phyloP scores from a whole-genome alignment of 2,113 vertebrate genomes.

The Eretmochelys imbricata region DNA sequence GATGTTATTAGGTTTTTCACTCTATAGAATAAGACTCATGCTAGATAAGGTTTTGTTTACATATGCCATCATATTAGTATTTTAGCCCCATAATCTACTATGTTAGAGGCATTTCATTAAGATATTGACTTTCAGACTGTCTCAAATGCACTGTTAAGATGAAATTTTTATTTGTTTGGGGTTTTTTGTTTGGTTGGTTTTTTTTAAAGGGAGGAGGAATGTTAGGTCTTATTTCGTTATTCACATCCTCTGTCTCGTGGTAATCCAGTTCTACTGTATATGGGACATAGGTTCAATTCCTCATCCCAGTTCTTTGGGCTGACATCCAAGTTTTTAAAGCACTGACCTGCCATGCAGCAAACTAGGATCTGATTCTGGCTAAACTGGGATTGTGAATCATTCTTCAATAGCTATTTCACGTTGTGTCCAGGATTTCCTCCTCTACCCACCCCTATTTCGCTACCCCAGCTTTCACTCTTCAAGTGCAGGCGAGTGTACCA shows the following conservation, averaged over 20 bases:
- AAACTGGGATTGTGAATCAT: not conserved
- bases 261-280: constrained; percentile 37
- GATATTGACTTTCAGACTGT: not conserved
- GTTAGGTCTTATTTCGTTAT: too few relatives aligned
- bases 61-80: not conserved
- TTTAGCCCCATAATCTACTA: not conserved
- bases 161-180: not conserved
- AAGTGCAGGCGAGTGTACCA: not conserved
- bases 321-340: not conserved
- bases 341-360: not conserved
- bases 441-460: not conserved
- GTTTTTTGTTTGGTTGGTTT: too few relatives aligned
- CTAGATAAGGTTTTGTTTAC: not conserved
- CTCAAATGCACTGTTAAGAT: not conserved
- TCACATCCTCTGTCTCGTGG: not conserved
- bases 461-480: not conserved
- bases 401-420: not conserved
- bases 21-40: not conserved
- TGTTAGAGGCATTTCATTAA: not conserved
- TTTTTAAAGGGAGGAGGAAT: not conserved
- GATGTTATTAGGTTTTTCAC: not conserved
- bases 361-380: not conserved
- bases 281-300: constrained; percentile 13
- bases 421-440: not conserved
- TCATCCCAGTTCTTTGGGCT: not conserved